phyloP scores from a whole-genome alignment of 1,140 invertebrate genomes.

The Drosophila miranda region DNA sequence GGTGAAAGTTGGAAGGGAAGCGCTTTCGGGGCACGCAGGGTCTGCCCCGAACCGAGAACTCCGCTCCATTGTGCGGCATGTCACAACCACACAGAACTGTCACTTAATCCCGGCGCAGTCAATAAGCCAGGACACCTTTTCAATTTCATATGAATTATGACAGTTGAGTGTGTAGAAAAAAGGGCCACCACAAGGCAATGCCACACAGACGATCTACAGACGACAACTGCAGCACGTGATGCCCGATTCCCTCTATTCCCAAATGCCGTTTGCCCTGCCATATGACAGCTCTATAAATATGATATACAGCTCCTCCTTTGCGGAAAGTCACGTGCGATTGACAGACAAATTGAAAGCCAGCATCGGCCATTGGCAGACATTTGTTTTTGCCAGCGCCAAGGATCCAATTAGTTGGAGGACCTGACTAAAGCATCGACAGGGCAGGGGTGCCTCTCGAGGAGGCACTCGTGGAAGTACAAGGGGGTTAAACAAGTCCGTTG shows the following conservation, averaged over 20 bases:
- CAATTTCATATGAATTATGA: conserved; percentile 74
- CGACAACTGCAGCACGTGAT: conserved; percentile 74
- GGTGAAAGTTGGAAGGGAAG: too few species aligned
- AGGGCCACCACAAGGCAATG: too few species aligned
- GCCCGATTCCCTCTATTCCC: conserved; percentile 3
- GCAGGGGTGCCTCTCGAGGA: too few species aligned
- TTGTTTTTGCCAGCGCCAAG: conserved; percentile 60
- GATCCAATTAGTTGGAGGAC: conserved; percentile 38
- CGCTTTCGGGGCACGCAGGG: too few species aligned
- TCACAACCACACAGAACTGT: conserved; percentile 48
- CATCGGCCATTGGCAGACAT: conserved; percentile 53
- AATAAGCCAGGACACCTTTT: conserved; percentile 52
- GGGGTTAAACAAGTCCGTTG: too few species aligned
- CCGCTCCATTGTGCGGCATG: conserved; percentile 15
- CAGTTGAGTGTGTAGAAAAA: conserved; percentile 42
- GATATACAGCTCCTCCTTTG: conserved; percentile 1
- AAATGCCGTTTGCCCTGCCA: conserved; percentile 4
- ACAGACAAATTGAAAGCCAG: too few species aligned
- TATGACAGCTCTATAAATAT: conserved; percentile 64
- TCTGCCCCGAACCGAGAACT: too few species aligned
- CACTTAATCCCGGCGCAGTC: conserved; percentile 43
- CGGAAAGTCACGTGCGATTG: conserved; percentile 71
- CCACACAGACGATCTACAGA: too few species aligned
- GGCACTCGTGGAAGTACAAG: too few species aligned
- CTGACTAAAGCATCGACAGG: background rate